Evolutionary conservation across 1,140 invertebrate species (phyloP).

Genomic region (Ceratosolen fusciceps): DNA sequence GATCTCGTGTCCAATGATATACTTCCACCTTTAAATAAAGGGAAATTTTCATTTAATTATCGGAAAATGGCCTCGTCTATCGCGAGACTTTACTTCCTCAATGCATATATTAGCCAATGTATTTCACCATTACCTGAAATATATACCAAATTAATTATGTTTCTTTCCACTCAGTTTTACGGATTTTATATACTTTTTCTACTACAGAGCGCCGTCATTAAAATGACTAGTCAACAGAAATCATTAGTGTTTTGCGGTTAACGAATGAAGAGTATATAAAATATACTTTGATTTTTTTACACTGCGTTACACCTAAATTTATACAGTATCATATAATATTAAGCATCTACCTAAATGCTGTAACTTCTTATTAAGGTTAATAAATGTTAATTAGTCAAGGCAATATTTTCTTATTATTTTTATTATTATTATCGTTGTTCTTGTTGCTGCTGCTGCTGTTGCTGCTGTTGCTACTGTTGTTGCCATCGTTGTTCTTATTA

Average conservation of each 20-base stretch:
- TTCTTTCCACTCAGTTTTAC: not conserved
- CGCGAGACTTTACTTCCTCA: not conserved
- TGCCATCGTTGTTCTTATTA: no score
- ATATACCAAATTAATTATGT: not conserved
- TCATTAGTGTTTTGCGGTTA: not conserved
- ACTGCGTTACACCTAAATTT: not conserved
- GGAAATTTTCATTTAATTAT: no score
- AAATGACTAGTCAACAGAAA: not conserved
- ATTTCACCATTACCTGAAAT: not conserved
- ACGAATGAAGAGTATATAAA: not conserved
- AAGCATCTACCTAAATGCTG: not conserved
- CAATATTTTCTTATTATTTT: no score
- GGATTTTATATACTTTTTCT: not conserved
- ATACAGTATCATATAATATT: not conserved
- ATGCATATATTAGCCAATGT: not conserved
- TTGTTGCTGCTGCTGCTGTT: no score
- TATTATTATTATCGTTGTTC: no score
- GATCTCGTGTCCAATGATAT: no score
- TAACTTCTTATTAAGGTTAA: not conserved
- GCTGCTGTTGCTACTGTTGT: no score
- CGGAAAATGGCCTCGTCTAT: no score
- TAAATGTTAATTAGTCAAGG: not conserved
- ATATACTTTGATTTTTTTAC: not conserved
- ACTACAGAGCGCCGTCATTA: not conserved
- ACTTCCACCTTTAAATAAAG: no score